A percentile compares a stretch with the other conserved stretches of the same genome.
Evolutionary conservation across 2,797 vertebrate genomes (phyloP).

Genomic region (Malacoctenus gilli): DNA sequence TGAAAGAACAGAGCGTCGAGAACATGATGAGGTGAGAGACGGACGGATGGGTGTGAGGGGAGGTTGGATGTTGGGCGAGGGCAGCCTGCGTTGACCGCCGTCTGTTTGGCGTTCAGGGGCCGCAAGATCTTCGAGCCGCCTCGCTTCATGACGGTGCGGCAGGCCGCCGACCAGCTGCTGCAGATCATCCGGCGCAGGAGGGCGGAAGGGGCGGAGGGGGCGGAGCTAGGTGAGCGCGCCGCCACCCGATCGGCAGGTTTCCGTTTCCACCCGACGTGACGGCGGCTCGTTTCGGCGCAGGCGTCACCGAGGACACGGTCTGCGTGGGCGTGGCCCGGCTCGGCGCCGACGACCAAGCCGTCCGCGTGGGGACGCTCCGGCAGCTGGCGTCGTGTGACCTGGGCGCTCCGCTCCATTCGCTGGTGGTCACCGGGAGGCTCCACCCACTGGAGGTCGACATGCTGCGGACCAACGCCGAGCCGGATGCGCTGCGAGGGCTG

Average conservation of each 20-base stretch:
- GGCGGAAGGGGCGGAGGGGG: slow-evolving; percentile 79
- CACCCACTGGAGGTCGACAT: slow-evolving; percentile 95
- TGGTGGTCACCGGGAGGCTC: slow-evolving; percentile 88
- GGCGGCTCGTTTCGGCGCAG: no score
- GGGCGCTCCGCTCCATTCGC: slow-evolving; percentile 89
- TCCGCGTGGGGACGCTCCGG: slow-evolving; percentile 81
- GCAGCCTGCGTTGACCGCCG: no score
- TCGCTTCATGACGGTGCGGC: slow-evolving; percentile 90
- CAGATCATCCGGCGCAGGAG: slow-evolving; percentile 86
- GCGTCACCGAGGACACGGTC: slow-evolving; percentile 86
- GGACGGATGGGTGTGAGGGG: no score
- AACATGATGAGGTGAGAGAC: slow-evolving; percentile 92
- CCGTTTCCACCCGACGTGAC: no score
- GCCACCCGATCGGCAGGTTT: neutral
- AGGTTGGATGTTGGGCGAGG: no score
- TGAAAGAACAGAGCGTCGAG: slow-evolving; percentile 95
- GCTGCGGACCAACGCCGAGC: slow-evolving; percentile 84
- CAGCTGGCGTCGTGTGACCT: slow-evolving; percentile 87
- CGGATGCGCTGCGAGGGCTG: slow-evolving; percentile 68
- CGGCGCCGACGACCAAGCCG: slow-evolving; percentile 87
- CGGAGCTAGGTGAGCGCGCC: slow-evolving; percentile 83
- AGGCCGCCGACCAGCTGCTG: slow-evolving; percentile 91
- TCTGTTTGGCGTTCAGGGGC: slow-evolving; percentile 76
- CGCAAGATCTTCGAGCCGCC: slow-evolving; percentile 92
- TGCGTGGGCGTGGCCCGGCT: slow-evolving; percentile 93